phyloP scores from a whole-genome alignment of 2,113 vertebrate genomes.

The Poeciliopsis prolifica region DNA sequence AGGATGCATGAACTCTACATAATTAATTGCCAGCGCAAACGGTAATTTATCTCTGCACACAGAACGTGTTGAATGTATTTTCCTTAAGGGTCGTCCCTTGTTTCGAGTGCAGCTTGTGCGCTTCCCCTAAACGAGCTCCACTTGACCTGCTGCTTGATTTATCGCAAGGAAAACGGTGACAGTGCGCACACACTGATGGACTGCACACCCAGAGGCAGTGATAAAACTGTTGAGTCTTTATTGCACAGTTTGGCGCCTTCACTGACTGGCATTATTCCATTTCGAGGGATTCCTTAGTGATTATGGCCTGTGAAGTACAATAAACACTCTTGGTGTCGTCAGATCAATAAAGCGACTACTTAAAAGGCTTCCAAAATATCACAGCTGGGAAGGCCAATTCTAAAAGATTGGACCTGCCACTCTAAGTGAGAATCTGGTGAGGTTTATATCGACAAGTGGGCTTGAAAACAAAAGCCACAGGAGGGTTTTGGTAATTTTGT shows the following conservation, averaged over 20 bases:
- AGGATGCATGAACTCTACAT: not conserved
- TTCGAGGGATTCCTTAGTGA: constrained; percentile 48
- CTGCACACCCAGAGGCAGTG: constrained; percentile 2
- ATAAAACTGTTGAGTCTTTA: constrained; percentile 49
- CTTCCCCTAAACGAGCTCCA: constrained; percentile 6
- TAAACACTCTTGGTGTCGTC: constrained; percentile 44
- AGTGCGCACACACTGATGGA: constrained; percentile 14
- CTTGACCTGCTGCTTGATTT: constrained; percentile 25
- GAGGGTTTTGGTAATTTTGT: not conserved
- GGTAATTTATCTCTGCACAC: constrained; percentile 18
- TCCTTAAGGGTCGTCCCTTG: not conserved
- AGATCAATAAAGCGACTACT: constrained; percentile 66
- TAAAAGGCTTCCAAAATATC: constrained; percentile 62
- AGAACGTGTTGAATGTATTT: constrained; percentile 5
- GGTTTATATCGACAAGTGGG: constrained; percentile 34
- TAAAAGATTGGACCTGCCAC: constrained; percentile 63
- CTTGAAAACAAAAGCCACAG: constrained; percentile 12
- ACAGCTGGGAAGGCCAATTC: constrained; percentile 54
- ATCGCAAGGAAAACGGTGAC: not conserved
- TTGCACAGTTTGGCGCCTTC: constrained; percentile 25
- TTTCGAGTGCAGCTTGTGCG: constrained; percentile 6
- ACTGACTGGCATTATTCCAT: constrained; percentile 50
- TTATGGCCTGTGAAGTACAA: constrained; percentile 39
- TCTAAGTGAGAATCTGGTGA: constrained; percentile 55
- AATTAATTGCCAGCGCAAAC: constrained; percentile 30